phyloP scores from a whole-genome alignment of 2,888 invertebrate species.

The Onthophagus sagittarius region DNA sequence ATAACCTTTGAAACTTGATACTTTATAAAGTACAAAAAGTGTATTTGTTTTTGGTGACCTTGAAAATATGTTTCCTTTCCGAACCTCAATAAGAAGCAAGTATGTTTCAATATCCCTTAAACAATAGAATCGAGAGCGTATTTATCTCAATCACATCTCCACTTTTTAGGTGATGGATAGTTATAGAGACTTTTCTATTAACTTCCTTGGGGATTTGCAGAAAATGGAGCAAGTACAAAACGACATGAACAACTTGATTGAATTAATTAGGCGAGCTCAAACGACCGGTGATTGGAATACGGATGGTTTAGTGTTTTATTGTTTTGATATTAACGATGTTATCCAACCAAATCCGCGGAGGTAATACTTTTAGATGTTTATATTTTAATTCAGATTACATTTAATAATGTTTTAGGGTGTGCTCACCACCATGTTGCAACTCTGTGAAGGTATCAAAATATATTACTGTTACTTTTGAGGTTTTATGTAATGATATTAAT shows the following conservation, averaged over 20 bases:
- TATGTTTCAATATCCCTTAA: background rate
- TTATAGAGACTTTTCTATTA: slow-evolving; percentile 40
- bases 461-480: background rate
- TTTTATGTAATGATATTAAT: background rate
- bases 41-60: background rate
- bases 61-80: background rate
- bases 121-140: background rate
- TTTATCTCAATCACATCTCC: background rate
- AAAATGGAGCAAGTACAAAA: slow-evolving; percentile 40
- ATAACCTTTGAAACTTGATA: too few relatives aligned
- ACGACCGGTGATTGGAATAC: slow-evolving; percentile 46
- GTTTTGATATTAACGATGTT: slow-evolving; percentile 45
- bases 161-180: slow-evolving; percentile 42
- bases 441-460: background rate
- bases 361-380: background rate
- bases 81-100: slow-evolving; percentile 1
- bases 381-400: background rate
- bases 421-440: background rate
- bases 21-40: too few relatives aligned
- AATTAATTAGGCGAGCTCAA: slow-evolving; percentile 48
- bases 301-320: slow-evolving; percentile 48
- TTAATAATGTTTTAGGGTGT: background rate
- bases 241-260: slow-evolving; percentile 48
- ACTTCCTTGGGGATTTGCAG: slow-evolving; percentile 41
- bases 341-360: slow-evolving; percentile 24